Percentiles rank a stretch among this genome's conserved stretches.
phyloP scores from a whole-genome alignment of 2,888 invertebrate genomes.

The Eugnorisma glareosa region DNA sequence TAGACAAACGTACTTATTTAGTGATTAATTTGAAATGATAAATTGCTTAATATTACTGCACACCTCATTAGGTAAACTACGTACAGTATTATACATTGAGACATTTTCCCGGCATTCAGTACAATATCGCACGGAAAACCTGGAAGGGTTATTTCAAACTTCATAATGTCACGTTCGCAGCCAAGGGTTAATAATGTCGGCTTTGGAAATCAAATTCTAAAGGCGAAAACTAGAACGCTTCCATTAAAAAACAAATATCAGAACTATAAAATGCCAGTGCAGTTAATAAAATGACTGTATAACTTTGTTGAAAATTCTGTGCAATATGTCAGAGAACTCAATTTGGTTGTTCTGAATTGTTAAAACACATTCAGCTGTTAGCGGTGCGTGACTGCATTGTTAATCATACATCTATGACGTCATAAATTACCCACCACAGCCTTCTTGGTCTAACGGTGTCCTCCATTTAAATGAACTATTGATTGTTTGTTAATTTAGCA shows the following conservation, averaged over 20 bases:
- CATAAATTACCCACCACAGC: conserved; percentile 30
- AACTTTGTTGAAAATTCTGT: conserved; percentile 16
- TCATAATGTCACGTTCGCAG: conserved; percentile 40
- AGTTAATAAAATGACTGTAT: conserved; percentile 26
- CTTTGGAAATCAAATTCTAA: conserved; percentile 48
- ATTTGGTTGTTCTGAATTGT: conserved; percentile 7
- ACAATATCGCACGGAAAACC: conserved; percentile 36
- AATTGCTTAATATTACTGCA: neutral
- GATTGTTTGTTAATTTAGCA: conserved; percentile 75
- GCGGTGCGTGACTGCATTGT: conserved; percentile 34
- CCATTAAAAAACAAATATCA: conserved; percentile 31
- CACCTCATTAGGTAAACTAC: conserved; percentile 16
- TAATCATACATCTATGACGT: conserved; percentile 34
- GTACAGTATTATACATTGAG: neutral
- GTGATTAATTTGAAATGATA: neutral
- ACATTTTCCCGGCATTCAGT: conserved; percentile 29
- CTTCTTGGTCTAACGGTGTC: conserved; percentile 58
- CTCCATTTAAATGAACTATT: conserved; percentile 72
- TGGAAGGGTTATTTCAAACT: conserved; percentile 42
- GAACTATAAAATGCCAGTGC: conserved; percentile 14
- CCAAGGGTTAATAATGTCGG: conserved; percentile 35
- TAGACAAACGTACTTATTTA: conserved; percentile 2
- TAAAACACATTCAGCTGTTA: conserved; percentile 9
- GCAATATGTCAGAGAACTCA: conserved; percentile 8
- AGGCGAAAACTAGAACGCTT: conserved; percentile 32